A percentile compares a stretch with the other conserved stretches of the same genome.
These are phyloP conservation scores for Rhopalosiphum maidis DNA, from an alignment of 1,140 invertebrate species.

Conservation along the genomic window DNA sequence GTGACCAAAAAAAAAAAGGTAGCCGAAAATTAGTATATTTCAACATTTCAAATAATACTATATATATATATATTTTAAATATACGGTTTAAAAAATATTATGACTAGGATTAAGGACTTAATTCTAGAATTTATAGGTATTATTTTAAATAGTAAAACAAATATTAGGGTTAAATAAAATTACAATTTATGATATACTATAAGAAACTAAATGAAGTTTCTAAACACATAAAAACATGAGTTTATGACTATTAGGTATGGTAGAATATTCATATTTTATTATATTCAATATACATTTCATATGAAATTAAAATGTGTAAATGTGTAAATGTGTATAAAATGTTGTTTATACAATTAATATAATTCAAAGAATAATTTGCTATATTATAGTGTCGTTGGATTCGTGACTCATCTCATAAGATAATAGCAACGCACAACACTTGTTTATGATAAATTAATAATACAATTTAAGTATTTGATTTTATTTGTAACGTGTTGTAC, in stretches of 20 bases:
- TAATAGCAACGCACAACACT: neutral
- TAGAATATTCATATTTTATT: neutral
- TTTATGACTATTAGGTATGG: neutral
- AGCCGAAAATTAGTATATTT: neutral
- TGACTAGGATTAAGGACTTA: neutral
- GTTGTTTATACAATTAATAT: neutral
- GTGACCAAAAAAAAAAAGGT: neutral
- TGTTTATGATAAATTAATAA: neutral
- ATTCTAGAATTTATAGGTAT: neutral
- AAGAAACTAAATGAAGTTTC: neutral
- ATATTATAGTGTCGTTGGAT: neutral
- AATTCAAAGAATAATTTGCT: neutral
- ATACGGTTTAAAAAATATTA: too few relatives aligned
- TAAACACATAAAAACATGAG: neutral
- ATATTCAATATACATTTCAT: neutral
- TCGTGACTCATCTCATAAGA: neutral
- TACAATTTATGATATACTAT: neutral
- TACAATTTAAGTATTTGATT: neutral
- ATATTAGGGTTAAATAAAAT: neutral
- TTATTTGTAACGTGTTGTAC: neutral
- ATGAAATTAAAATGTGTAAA: too few relatives aligned
- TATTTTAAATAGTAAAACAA: neutral
- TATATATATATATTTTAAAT: neutral
- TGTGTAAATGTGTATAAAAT: too few relatives aligned
- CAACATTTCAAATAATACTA: neutral